A percentile compares a stretch with the other conserved stretches of the same genome.
phyloP scores from a whole-genome alignment of 2,797 vertebrate genomes.

The Helostoma temminkii region DNA sequence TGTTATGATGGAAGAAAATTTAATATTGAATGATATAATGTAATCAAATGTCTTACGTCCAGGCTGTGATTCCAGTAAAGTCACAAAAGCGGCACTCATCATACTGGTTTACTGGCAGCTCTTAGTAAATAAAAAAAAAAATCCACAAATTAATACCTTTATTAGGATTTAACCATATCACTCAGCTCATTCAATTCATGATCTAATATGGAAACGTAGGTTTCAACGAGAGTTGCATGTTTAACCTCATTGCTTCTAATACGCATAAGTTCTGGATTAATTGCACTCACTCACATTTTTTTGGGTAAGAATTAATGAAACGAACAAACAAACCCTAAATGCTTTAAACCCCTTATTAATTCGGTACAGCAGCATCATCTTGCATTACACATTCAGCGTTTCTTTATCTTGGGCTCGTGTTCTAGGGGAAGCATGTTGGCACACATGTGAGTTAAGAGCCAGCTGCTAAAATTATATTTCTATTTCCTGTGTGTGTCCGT shows the following conservation, averaged over 20 bases:
- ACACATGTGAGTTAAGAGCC: conserved; percentile 17
- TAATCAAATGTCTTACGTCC: no score
- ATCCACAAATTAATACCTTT: no score
- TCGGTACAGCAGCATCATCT: conserved; percentile 14
- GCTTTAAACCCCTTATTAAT: conserved; percentile 59
- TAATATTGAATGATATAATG: background rate
- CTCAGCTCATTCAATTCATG: no score
- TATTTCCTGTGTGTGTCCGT: background rate
- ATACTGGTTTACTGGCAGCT: no score
- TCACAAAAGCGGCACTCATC: no score
- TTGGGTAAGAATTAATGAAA: conserved; percentile 37
- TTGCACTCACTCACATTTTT: conserved; percentile 26
- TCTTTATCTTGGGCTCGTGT: conserved; percentile 11
- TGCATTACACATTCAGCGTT: conserved; percentile 10
- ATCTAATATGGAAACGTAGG: conserved; percentile 18
- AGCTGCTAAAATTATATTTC: conserved; percentile 30
- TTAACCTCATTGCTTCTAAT: conserved; percentile 9
- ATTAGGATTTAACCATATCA: no score
- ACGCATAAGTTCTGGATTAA: conserved; percentile 12
- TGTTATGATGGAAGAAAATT: background rate
- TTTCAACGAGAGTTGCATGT: conserved; percentile 27
- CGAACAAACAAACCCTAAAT: conserved; percentile 44
- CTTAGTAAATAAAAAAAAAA: no score
- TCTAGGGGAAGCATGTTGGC: conserved; percentile 25
- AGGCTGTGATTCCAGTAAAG: no score